These are phyloP conservation scores for Tupiocoris notatus DNA, from an alignment of 2,888 invertebrate genomes.

Conservation along the genomic window DNA sequence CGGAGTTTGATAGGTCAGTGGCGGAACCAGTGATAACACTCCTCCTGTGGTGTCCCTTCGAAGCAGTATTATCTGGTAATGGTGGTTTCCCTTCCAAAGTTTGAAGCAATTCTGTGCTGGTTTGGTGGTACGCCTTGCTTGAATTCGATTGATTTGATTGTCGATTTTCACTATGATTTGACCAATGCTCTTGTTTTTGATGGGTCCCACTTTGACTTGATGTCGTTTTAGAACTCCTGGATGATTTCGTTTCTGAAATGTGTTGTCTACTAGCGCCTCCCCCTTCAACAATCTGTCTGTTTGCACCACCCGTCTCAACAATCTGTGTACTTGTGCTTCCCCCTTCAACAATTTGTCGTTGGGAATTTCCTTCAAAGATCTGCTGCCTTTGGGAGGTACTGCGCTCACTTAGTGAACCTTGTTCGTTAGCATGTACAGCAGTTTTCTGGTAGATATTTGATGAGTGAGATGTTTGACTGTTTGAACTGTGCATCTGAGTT, in stretches of 20 bases:
- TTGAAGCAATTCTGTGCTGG: constrained; percentile 47
- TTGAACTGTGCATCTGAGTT: too few relatives aligned
- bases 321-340: background rate
- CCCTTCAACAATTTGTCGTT: too few relatives aligned
- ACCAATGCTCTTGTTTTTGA: constrained; percentile 46
- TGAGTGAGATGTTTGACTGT: background rate
- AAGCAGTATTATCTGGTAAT: constrained; percentile 29
- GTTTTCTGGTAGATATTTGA: background rate
- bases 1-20: constrained; percentile 72
- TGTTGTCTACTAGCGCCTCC: background rate
- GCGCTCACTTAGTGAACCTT: background rate
- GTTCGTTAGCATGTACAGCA: background rate
- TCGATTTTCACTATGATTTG: constrained; percentile 53
- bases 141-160: constrained; percentile 49
- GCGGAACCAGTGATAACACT: constrained; percentile 70
- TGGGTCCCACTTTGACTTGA: background rate
- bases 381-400: background rate
- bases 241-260: too few relatives aligned
- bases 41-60: constrained; percentile 64
- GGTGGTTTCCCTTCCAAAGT: constrained; percentile 48
- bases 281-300: too few relatives aligned
- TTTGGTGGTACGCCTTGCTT: constrained; percentile 42
- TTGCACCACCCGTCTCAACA: too few relatives aligned
- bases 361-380: background rate
- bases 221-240: too few relatives aligned